These are phyloP conservation scores for Cheilosia soror DNA, from an alignment of 2,888 invertebrate species.

Conservation along the genomic window DNA sequence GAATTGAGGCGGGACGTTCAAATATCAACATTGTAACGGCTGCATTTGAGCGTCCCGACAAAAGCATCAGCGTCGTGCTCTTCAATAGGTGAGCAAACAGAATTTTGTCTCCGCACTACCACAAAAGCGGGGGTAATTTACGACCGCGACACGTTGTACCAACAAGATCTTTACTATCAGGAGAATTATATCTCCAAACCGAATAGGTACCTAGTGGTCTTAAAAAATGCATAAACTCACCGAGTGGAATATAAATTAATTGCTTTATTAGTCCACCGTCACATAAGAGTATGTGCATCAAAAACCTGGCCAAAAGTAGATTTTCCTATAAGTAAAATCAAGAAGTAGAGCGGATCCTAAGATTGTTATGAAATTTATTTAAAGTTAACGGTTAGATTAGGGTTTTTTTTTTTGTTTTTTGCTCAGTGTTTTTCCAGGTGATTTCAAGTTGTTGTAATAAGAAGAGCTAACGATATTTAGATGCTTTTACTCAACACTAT, in stretches of 20 bases:
- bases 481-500: too few species aligned
- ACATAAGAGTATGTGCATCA: too few species aligned
- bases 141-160: conserved; percentile 62
- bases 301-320: too few species aligned
- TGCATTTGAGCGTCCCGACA: conserved; percentile 85
- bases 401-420: too few species aligned
- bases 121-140: conserved; percentile 43
- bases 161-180: conserved; percentile 44
- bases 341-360: too few species aligned
- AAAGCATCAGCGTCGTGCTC: conserved; percentile 84
- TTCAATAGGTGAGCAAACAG: conserved; percentile 84
- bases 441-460: too few species aligned
- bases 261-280: conserved; percentile 48
- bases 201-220: conserved; percentile 44
- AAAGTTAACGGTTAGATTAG: too few species aligned
- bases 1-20: conserved; percentile 80
- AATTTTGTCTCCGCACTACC: not conserved
- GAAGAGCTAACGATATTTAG: too few species aligned
- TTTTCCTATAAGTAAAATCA: too few species aligned
- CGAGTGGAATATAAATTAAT: conserved; percentile 45
- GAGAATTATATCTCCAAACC: conserved; percentile 56
- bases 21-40: conserved; percentile 82
- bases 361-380: too few species aligned
- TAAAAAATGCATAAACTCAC: conserved; percentile 61
- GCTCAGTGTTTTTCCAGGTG: too few species aligned